Base-by-base conservation (phyloP, 2,797 vertebrate genomes). In the Typhlichthys eigenmanni region DNA sequence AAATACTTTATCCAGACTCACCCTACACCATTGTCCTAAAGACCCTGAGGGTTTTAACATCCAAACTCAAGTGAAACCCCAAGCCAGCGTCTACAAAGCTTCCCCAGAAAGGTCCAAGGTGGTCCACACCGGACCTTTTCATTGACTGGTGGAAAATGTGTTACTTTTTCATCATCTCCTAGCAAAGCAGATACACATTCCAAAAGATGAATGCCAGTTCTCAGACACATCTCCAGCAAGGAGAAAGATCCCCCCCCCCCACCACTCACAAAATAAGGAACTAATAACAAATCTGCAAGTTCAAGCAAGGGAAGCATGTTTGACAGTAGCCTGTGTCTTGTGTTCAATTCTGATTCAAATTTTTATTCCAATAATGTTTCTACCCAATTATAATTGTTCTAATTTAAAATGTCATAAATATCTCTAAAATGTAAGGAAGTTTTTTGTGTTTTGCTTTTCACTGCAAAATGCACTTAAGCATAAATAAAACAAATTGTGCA, bases 281-380 rank as follows among this genome's bases (percentile, higher is more conserved):
- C 60, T 47, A 56, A 71, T 69, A 66, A 56, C 52, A 58, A 62
- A 69, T 71, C 71, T 45, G 56, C 56, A 47, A 5, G 16, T 49
- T 76, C 51, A 82, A 73, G 52, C 57, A 53, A 81, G 51, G 81
- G 72, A 55, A 80, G 63, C 72, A 71, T 72, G 75, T 70, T 68
- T 65, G 74, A 88, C 83, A 86, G 72, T 88, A 92, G 89, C 88
- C 91, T 88, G 91, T 88, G 76, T 80, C 80, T 87, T 68, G 74
- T 83, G 80, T 90, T 81, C 82, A 84, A 73, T 76, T 83, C 86
- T 86, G 78, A 83, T 84, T 85, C 91, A 91, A 88, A 88, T 87
- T 84, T 63, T 57, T 66, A 80, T 69, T 70, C 19, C 19, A 24
- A 24, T 3, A 24, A 59, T 81, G 50, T 72, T 17, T 66, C 72